Base-by-base conservation (phyloP, 1,140 invertebrate species). In the Nephila pilipes region DNA sequence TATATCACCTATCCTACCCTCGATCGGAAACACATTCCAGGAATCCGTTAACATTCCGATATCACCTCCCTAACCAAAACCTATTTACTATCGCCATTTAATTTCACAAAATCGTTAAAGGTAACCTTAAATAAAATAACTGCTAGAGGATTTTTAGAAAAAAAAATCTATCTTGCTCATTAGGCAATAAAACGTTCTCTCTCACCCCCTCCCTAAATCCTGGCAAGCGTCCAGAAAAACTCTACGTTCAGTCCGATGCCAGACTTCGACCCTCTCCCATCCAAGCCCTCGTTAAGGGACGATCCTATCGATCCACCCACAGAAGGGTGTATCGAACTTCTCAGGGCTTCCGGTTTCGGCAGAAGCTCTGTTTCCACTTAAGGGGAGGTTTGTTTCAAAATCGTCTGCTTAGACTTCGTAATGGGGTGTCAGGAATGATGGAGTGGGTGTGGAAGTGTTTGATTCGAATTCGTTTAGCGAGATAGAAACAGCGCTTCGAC, bases 151-250 rank as follows among this genome's bases (percentile, higher is more conserved):
- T 16, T 22, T 81, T 54, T n/a, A 57, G 46, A 46, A 93, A 83
- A 83, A 91, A 83, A 83, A 91, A 83, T 46, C 20, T 22, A 32
- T 55, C 55, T 46, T 32, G 25, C 22, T 80, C 80, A 87, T 87
- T 87, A 88, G 65, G 65, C 58, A 80, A 88, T 88, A 79, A 93
- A 79, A 65, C n/a, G 22, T 46, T 20, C 81, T 20, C 90, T 75
- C 18, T 79, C 29, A 38, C 22, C 90, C 69, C 20, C 8, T 32
- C 65, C n/a, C 65, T 12, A 89, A 79, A 79, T 29, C n/a, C 38
- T 89, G 87, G 87, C 87, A 89, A 38, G 20, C 14, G 46, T 63
- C 87, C 87, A 89, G 65, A 89, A 79, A 65, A 89, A 65, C n/a
- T n/a, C 69, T 79, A 4, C 12, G 58, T 46, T 22, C 58, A 20